Percentiles rank a stretch among this genome's conserved stretches.
These are phyloP conservation scores for Hemibagrus guttatus DNA, from an alignment of 2,797 vertebrate species.

Conservation along the genomic window DNA sequence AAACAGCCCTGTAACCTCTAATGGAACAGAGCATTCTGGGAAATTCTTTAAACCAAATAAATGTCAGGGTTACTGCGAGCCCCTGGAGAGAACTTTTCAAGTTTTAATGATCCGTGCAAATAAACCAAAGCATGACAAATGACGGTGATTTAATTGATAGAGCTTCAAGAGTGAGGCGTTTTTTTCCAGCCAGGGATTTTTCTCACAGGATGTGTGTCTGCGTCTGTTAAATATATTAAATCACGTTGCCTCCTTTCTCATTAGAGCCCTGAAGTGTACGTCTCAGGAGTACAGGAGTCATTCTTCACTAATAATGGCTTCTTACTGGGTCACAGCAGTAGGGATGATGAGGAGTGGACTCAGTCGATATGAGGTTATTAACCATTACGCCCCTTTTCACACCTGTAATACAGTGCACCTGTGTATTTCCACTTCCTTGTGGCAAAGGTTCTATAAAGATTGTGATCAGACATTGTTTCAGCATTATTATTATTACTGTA, in stretches of 20 bases:
- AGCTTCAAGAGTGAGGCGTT: slow-evolving; percentile 61
- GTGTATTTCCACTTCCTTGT: neutral
- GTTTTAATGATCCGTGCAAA: slow-evolving; percentile 65
- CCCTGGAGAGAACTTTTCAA: slow-evolving; percentile 53
- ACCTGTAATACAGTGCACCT: neutral
- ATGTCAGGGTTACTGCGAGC: slow-evolving; percentile 36
- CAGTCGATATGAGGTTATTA: slow-evolving; percentile 11
- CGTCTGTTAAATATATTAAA: slow-evolving; percentile 45
- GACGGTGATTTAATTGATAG: slow-evolving; percentile 73
- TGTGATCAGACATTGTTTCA: neutral
- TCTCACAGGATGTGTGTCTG: slow-evolving; percentile 65
- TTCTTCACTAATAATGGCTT: slow-evolving; percentile 1
- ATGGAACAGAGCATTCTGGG: neutral
- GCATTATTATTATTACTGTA: neutral
- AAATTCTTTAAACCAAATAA: neutral
- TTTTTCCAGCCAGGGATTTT: slow-evolving; percentile 60
- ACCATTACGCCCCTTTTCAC: neutral
- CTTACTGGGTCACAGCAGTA: neutral
- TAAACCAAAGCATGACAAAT: slow-evolving; percentile 73
- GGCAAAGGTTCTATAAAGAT: neutral
- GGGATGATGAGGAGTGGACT: neutral
- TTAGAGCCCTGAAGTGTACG: slow-evolving; percentile 64
- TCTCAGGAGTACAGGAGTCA: slow-evolving; percentile 13
- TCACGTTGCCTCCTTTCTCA: slow-evolving; percentile 50
- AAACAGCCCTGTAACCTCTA: neutral